Evolutionary conservation across 2,113 vertebrate species (phyloP), one percentile per base, ranked within the genome.

Genomic region (Ginglymostoma cirratum): DNA sequence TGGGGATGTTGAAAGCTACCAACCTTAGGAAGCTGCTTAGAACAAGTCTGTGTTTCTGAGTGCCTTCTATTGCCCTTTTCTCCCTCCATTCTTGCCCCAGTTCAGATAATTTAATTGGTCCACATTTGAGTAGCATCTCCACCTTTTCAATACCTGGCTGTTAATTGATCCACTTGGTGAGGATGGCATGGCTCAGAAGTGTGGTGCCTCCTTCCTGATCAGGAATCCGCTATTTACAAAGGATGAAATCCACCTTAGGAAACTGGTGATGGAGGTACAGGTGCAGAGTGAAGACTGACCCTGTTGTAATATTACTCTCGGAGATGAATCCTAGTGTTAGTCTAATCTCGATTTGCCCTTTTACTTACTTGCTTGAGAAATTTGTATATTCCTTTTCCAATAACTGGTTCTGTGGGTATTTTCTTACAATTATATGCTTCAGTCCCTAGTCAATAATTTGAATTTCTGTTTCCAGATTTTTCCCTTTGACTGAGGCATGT

Each of bases 401-500:
- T 19, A 19, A 14, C 30, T 65, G 34, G 34, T 66, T 34, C 55
- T 38, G 89, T 92, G 61, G 5, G 15, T 92, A 92, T 19, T 34
- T 92, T 4, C 30, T 66, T 17, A 66, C 61, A 93, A 34, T 23
- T 93, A 19, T 38, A 27, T 66, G 24, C 10, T 93, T 2, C 34
- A 38, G 55, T 93, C 69, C 5, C 72, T 95, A 6, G 24, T 72
- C 48, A 95, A 52, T 42, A 24, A 17, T 95, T 72, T 95, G 38
- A 72, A 95, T 85, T 96, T 96, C 45, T 96, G 45, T 83, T 24
- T 96, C 94, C 96, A 99, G 99, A 96, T 98, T 99, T 96, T 98
- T 98, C 69, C 98, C 98, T 61, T 97, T 98, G 96, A 98, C 98
- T 24, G 98, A 98, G 96, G 98, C 98, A 96, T 98, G 97, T 94